Evolutionary conservation across 2,888 invertebrate species (phyloP), one percentile per base, ranked within the genome.

Genomic region (Temnothorax rugatulus): DNA sequence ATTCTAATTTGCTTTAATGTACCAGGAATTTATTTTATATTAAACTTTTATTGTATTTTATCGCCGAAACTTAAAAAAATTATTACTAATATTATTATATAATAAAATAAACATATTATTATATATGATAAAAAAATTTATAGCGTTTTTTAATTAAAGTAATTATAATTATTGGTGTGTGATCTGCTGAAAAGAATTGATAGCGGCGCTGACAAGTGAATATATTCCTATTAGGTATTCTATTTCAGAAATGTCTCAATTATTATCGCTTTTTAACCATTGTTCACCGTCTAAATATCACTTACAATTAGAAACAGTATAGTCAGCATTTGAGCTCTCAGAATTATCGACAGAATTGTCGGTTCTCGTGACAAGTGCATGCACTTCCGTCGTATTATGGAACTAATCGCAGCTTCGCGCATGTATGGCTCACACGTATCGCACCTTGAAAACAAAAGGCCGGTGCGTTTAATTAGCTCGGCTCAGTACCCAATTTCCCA

Each of bases 401-500:
- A 38, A 50, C 21, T 76, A 47, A 34, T 50, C 21, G 38, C 21
- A 9, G 25, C 15, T 47, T 44, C 61, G 61, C 29, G 41, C 29
- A 61, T 25, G 44, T 52, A 52, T 29, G 25, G n/a, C 44, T 79
- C 76, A 77, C 73, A 57, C 61, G 73, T 75, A 66, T 76, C 81
- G 82, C 66, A 68, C 59, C 86, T 81, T 76, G 90, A 92, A 93
- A 90, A 92, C 91, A 92, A 92, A 89, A 90, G 90, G 89, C 87
- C 88, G 87, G 84, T 83, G 88, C 86, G 88, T 91, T 91, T 93
- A 93, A 93, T 93, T 93, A 93, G 86, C 85, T 84, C 82, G 87
- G 82, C 87, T 89, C 87, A 84, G 89, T 88, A 87, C 90, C 86
- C 89, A 91, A 93, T 91, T 93, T 93, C 93, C 90, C 93, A 93